Evolutionary conservation across 2,113 vertebrate species (phyloP).

Genomic region (Acanthisitta chloris): DNA sequence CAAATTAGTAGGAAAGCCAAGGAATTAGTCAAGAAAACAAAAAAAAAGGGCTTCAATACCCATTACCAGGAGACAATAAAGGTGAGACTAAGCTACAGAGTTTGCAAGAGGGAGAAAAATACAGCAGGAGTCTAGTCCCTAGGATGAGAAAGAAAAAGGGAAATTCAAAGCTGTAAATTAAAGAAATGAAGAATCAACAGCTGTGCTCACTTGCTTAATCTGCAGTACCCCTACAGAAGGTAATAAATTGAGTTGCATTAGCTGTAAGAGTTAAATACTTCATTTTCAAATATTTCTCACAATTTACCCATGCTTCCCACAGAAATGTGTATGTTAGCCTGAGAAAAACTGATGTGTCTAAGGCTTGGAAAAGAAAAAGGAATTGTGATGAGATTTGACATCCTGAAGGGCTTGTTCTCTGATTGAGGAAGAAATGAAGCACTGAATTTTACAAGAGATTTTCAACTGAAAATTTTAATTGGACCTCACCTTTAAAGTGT

Average conservation of each 20-base stretch:
- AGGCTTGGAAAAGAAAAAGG: background rate
- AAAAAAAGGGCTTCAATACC: background rate
- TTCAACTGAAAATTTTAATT: slow-evolving; percentile 30
- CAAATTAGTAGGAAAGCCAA: background rate
- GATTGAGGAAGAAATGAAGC: background rate
- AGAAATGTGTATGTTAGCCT: background rate
- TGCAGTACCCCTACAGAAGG: background rate
- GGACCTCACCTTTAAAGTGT: background rate
- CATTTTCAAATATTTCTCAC: background rate
- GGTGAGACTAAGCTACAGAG: background rate
- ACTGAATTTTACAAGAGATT: slow-evolving; percentile 3
- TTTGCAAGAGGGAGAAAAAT: background rate
- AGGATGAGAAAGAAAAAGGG: background rate
- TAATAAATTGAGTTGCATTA: background rate
- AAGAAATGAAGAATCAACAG: background rate
- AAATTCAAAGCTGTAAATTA: background rate
- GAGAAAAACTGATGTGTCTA: background rate
- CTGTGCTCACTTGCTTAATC: background rate
- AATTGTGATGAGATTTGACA: slow-evolving; percentile 1
- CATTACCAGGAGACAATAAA: background rate
- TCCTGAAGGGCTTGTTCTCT: slow-evolving; percentile 13
- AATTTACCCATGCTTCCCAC: background rate
- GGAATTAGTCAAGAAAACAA: background rate
- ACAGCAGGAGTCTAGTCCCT: background rate
- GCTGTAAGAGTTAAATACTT: background rate